Base-by-base conservation (phyloP, 2,797 vertebrate species). In the Meriones psammophilus region DNA sequence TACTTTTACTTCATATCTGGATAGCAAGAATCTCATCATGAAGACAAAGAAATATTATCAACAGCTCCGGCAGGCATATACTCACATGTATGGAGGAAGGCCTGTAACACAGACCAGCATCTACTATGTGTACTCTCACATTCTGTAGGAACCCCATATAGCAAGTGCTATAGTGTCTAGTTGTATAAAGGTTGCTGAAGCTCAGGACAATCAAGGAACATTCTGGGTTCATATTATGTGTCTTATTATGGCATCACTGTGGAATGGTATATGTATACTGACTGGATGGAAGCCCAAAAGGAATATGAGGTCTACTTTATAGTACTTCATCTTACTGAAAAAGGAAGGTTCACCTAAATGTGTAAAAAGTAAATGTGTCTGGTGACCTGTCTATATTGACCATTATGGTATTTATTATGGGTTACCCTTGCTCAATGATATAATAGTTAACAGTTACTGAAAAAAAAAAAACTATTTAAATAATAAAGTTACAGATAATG, bases 381-480 rank as follows among this genome's bases (percentile, higher is more conserved):
- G 33, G 33, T 77, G 46, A 89, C 76, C 15, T 60, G 8, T 62
- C 86, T 28, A 83, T 83, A 62, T 33, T 86, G 78, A 95, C 69
- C 69, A 54, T 20, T 33, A 42, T 22, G 33, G 28, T 79, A 87
- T 56, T 87, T 64, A 73, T n/a, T 80, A 60, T 58, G 13, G 22
- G 66, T 80, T 91, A 89, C 30, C 28, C 24, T 91, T 91, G 42
- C 13, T 30, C 54, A 91, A 71, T 30, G 60, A 85, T 64, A 71
- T 33, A 17, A 64, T 80, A 89, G 93, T 90, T 28, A 69, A 42
- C 42, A 42, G 42, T 69, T 46, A 78, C 4, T 26, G 39, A 39
- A 58, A 12, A 92, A 85, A 95, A 58, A 42, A 42, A 42, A 42
- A 42, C 22, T 54, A 74, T 42, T 92, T 94, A 96, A 96, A 94